Evolutionary conservation across 2,888 invertebrate genomes (phyloP), one percentile per base, ranked within the genome.

Genomic region (Cepaea hortensis): DNA sequence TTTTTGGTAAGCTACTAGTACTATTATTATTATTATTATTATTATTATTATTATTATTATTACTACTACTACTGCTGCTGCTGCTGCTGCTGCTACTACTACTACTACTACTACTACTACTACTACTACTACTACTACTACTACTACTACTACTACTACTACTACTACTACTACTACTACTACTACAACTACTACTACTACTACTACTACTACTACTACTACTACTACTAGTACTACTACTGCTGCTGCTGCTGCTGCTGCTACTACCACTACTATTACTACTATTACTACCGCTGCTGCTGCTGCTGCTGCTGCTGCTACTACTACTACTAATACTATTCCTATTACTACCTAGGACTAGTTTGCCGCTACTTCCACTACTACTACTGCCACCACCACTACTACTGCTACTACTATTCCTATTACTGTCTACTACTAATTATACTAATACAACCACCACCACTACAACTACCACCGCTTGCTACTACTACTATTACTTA

Each of bases 121-220:
- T 68, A 15, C 68, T 18, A 18, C 68, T 68, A 68, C 68, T 68
- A n/a, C 68, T 68, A 68, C 68, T 68, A 68, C 68, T 68, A 68
- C 68, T n/a, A n/a, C 68, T 68, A n/a, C n/a, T 68, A n/a, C 68
- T 95, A 92, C 0, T 96, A 95, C 93, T 96, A 96, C 13, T 93
- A 92, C 15, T 95, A n/a, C 68, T 68, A 68, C 68, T 68, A n/a
- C n/a, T 68, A 68, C 68, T 68, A n/a, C 68, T 68, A n/a, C 68
- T 68, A 68, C 68, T 68, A n/a, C n/a, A 3, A 68, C 68, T 68
- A n/a, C 68, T 68, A n/a, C 68, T 68, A 68, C 68, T 68, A n/a
- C n/a, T 68, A 68, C 68, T 68, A n/a, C 68, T 68, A n/a, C 68
- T 68, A 68, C 68, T 68, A n/a, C n/a, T 68, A 15, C n/a, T 68